Evolutionary conservation across 2,113 vertebrate genomes (phyloP), one percentile per base, ranked within the genome.

Genomic region (Capreolus pygargus): DNA sequence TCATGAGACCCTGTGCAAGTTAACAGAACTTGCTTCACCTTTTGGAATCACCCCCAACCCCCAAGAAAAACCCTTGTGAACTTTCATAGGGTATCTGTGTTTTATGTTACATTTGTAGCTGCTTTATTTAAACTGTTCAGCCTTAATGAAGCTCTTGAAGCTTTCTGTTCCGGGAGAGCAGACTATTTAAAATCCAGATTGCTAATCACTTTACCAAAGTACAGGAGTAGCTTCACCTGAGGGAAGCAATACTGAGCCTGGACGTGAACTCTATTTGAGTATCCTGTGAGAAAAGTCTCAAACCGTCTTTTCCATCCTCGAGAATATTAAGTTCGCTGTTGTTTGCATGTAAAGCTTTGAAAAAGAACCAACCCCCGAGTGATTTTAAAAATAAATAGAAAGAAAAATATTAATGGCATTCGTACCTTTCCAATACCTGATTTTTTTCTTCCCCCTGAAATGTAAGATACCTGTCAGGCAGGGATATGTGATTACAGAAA

Each of bases 71-170:
- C 97, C 95, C 43, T 95, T 97, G 94, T 97, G 97, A 97, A 95
- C 89, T 96, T 94, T 97, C 96, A 81, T 90, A 83, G 95, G n/a
- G 45, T 82, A 74, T 98, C 57, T 97, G 91, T 86, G 39, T 67
- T 97, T 79, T 94, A 88, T 96, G 93, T 95, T 98, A 86, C 33
- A 50, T 96, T 55, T 97, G 54, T 96, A 94, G 70, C 78, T 70
- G 94, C 98, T 99, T 98, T 86, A 91, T 98, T 98, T 98, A 98
- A 98, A 85, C 30, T 92, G 67, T 83, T 86, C 50, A 58, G n/a
- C 94, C 93, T 98, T 98, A 98, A 96, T 95, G 87, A 98, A 98
- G 91, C 92, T 95, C 70, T 61, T 95, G 36, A 81, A 27, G 89
- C 43, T 96, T 94, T 97, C 95, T 97, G 83, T 97, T 98, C 43